Base-by-base conservation (phyloP, 2,797 vertebrate species). In the Enteromius paludinosus region DNA sequence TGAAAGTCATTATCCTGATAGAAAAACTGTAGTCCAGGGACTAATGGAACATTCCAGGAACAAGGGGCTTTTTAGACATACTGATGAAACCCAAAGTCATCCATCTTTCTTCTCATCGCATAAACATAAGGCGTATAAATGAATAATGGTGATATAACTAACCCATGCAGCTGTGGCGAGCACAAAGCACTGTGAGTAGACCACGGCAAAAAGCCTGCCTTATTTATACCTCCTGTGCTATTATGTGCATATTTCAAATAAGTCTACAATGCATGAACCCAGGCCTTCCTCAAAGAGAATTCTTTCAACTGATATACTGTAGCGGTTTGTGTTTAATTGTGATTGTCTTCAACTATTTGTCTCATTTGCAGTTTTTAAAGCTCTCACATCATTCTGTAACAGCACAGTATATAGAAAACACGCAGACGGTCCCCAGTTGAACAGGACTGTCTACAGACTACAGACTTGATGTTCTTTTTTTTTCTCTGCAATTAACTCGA, bases 111-210 rank as follows among this genome's bases (percentile, higher is more conserved):
- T 86, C 84, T 83, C 83, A 85, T 84, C 66, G 64, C 80, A 84
- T 85, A 86, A 87, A 87, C 88, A 86, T 87, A 85, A 87, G 84
- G 79, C 81, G 77, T 87, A 88, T 82, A 79, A 86, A 89, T 87
- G 82, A 87, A 81, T 85, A 84, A 87, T 76, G 77, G 52, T 33
- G 81, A 80, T 81, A 79, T 84, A 85, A 83, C 85, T 85, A 85
- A 87, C 72, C 35, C 47, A 85, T 71, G 78, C 70, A 84, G 45
- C 79, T 84, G 71, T 56, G 75, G 73, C 2, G 28, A 45, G 79
- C 87, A 83, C 45, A 61, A 68, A 78, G 69, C 78, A 12, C 45
- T 66, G 61, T 66, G 73, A 78, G 73, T 78, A 73, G 59, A 75
- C 56, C 80, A 69, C 66, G 69, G 45, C 47, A 78, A 83, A 82